phyloP scores from a whole-genome alignment of 2,888 invertebrate genomes.

The Hoplodrina ambigua region DNA sequence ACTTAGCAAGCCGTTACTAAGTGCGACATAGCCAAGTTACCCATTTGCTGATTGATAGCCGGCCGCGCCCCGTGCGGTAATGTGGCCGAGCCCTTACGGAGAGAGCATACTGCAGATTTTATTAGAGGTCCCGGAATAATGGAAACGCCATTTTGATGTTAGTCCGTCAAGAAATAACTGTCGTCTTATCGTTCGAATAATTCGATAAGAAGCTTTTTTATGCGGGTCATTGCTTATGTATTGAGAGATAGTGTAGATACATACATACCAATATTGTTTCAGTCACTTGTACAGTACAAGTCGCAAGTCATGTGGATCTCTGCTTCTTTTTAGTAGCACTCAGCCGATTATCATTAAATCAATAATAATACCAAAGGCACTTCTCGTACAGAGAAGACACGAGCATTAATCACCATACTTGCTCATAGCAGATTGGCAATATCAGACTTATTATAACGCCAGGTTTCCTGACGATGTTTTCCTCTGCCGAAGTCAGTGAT shows the following conservation, averaged over 20 bases:
- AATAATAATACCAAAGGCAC: no score
- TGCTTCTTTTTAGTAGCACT: no score
- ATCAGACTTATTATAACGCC: no score
- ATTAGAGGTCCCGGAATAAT: background rate
- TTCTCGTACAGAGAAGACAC: no score
- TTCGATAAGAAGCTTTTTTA: constrained; percentile 8
- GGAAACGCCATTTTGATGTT: background rate
- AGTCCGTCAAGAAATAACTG: no score
- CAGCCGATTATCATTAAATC: background rate
- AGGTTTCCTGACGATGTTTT: no score
- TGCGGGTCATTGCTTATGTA: background rate
- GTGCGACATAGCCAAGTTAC: constrained; percentile 49
- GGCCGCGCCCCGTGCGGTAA: constrained; percentile 27
- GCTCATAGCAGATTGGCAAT: no score
- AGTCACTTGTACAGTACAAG: background rate
- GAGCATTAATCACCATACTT: no score
- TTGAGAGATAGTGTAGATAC: background rate
- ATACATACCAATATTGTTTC: background rate
- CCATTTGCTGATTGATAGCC: constrained; percentile 61
- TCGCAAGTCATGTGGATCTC: background rate
- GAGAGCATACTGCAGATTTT: constrained; percentile 35
- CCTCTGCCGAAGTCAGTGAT: no score
- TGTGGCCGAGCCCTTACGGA: constrained; percentile 15
- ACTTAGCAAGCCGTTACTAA: constrained; percentile 56
- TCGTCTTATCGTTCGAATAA: background rate